Evolutionary conservation across 2,113 vertebrate species (phyloP).

Genomic region (Paraplagusia blochii): DNA sequence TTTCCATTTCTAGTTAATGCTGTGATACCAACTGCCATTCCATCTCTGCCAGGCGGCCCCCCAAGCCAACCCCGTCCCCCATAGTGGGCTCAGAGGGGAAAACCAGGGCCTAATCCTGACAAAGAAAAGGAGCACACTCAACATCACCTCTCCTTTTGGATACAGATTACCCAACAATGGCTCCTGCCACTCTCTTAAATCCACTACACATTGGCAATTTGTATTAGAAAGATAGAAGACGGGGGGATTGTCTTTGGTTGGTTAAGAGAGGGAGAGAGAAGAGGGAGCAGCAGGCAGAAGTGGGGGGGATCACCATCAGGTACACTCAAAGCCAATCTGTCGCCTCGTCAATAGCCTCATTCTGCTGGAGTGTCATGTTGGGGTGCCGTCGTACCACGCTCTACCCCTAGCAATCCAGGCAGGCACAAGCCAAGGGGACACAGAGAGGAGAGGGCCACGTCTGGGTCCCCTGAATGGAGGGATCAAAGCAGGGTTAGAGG

Average conservation of each 20-base stretch:
- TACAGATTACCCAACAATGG: conserved; percentile 70
- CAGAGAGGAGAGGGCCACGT: conserved; percentile 30
- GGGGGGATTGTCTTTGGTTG: conserved; percentile 62
- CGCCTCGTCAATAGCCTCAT: conserved; percentile 70
- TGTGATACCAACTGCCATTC: conserved; percentile 6
- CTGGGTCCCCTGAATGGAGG: conserved; percentile 59
- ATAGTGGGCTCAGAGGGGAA: conserved; percentile 45
- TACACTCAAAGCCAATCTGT: conserved; percentile 75
- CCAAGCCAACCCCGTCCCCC: conserved; percentile 33
- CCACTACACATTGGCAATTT: conserved; percentile 69
- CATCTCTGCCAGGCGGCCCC: conserved; percentile 35
- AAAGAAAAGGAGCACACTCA: conserved; percentile 66
- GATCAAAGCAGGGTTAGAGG: conserved; percentile 63
- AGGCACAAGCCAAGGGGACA: conserved; percentile 22
- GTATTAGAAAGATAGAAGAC: conserved; percentile 65
- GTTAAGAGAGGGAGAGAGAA: conserved; percentile 30
- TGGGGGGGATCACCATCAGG: conserved; percentile 59
- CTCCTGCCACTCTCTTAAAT: conserved; percentile 67
- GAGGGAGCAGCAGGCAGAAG: conserved; percentile 28
- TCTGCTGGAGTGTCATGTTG: conserved; percentile 64
- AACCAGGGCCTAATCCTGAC: conserved; percentile 57
- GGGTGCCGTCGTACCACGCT: conserved; percentile 19
- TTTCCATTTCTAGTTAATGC: too few species aligned
- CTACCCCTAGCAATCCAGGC: conserved; percentile 32
- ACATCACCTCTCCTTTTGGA: conserved; percentile 62